Conservation (phyloP, 2,113 vertebrate species). For the Ptyas mucosa region DNA sequence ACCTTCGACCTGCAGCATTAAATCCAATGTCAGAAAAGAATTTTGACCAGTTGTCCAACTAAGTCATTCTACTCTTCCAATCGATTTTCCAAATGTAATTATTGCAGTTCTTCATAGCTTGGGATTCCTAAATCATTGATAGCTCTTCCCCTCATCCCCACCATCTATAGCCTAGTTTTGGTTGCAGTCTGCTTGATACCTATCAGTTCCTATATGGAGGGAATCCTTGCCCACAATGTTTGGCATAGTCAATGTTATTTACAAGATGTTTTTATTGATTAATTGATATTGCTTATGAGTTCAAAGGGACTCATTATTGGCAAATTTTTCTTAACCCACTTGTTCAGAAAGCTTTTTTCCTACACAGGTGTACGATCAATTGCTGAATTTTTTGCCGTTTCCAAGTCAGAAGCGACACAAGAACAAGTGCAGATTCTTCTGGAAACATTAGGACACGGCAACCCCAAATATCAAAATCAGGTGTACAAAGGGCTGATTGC, state of each 20-base stretch:
- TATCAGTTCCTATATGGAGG: neutral
- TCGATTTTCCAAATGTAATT: neutral
- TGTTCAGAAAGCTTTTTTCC: neutral
- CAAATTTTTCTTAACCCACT: neutral
- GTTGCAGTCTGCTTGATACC: neutral
- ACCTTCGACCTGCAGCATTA: neutral
- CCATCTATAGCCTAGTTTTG: neutral
- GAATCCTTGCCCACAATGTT: neutral
- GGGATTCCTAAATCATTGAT: neutral
- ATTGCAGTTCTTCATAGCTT: neutral
- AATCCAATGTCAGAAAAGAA: neutral
- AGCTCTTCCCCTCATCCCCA: neutral
- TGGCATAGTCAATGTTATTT: neutral
- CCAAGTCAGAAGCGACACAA: slow-evolving; percentile 70
- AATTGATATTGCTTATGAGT: neutral
- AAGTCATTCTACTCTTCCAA: neutral
- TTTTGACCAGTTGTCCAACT: neutral
- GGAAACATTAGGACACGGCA: slow-evolving; percentile 72
- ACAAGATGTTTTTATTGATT: neutral
- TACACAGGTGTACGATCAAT: slow-evolving; percentile 71
- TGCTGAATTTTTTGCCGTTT: slow-evolving; percentile 71
- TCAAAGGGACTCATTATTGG: neutral
- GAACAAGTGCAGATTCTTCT: slow-evolving; percentile 68
- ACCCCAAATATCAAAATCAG: slow-evolving; percentile 78
- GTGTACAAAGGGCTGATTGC: slow-evolving; percentile 77